Conservation (phyloP, 1,140 invertebrate species). For the Meloidogyne chitwoodi region DNA sequence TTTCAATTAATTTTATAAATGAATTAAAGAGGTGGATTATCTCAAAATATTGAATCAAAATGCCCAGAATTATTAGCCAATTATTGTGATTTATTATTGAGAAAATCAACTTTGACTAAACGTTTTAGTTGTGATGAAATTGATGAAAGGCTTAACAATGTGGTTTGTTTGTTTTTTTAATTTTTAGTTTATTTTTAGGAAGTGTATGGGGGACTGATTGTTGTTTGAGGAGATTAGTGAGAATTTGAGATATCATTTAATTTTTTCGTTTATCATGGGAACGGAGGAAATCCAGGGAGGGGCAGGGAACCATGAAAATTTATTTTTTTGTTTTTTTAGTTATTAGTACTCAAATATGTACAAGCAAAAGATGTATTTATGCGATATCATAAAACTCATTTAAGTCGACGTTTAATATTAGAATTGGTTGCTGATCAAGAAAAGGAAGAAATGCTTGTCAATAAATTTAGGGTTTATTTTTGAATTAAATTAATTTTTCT, state of each 20-base stretch:
- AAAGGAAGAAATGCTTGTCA: slow-evolving; percentile 99
- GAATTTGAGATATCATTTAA: too few species aligned
- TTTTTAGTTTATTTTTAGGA: neutral
- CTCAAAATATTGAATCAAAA: slow-evolving; percentile 73
- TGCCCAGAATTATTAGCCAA: slow-evolving; percentile 97
- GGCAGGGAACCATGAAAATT: too few species aligned
- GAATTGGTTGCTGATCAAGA: slow-evolving; percentile 96
- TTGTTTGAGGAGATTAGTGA: too few species aligned
- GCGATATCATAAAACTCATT: slow-evolving; percentile 96
- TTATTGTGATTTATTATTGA: slow-evolving; percentile 97
- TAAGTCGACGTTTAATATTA: slow-evolving; percentile 87
- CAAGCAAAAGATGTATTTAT: slow-evolving; percentile 99
- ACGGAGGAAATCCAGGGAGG: too few species aligned
- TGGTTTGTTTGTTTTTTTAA: slow-evolving; percentile 65
- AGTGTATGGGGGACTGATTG: too few species aligned
- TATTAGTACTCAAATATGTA: slow-evolving; percentile 95
- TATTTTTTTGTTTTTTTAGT: slow-evolving; percentile 61
- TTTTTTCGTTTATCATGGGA: too few species aligned
- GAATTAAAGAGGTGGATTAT: slow-evolving; percentile 43
- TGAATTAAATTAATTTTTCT: neutral
- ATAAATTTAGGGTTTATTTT: slow-evolving; percentile 62
- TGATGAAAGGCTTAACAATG: slow-evolving; percentile 83
- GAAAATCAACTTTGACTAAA: slow-evolving; percentile 92
- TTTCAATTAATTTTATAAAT: neutral
- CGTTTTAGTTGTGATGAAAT: slow-evolving; percentile 95